Base-by-base conservation (phyloP, 1,140 invertebrate genomes). In the Drosophila orena region DNA sequence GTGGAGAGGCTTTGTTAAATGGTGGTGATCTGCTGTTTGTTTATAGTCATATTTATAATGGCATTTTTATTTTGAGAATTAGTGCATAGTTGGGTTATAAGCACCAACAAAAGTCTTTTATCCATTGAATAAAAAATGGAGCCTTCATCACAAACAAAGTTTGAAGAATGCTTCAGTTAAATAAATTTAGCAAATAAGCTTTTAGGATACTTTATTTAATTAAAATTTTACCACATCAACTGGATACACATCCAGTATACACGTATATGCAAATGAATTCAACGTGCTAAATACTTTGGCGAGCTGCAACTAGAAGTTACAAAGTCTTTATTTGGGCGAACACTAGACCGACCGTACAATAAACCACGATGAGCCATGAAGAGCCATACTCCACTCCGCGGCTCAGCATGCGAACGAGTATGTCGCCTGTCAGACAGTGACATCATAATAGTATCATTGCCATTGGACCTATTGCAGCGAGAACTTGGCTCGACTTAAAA, bases 381-480 rank as follows among this genome's bases (percentile, higher is more conserved):
- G 10, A 43, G 11, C 7, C 35, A 12, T 35, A 44, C 34, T 60
- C 37, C 20, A 38, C 34, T n/a, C 7, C 10, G 2, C 7, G 11
- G 2, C 22, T 11, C 24, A 6, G 38, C 52, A 50, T 40, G 64
- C 72, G 81, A 77, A 88, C 64, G 71, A 88, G 65, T 79, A 38
- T 88, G 83, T 89, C 57, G 76, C 64, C 64, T 89, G 84, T 88
- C 84, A 74, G 68, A 52, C 73, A 74, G 53, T 84, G 85, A 89
- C 84, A 89, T 77, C 84, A 89, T 89, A 89, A 89, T 89, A 89
- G 79, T 80, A 79, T 89, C 79, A 77, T 89, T 88, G 84, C 83
- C 83, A 89, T 60, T 76, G 70, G 47, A 49, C 46, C 73, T 64
- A 74, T 64, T 79, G 81, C 58, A 72, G 14, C n/a, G 17, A 20